These are phyloP conservation scores for Ochotona princeps DNA, from an alignment of 2,113 vertebrate genomes.

Conservation along the genomic window DNA sequence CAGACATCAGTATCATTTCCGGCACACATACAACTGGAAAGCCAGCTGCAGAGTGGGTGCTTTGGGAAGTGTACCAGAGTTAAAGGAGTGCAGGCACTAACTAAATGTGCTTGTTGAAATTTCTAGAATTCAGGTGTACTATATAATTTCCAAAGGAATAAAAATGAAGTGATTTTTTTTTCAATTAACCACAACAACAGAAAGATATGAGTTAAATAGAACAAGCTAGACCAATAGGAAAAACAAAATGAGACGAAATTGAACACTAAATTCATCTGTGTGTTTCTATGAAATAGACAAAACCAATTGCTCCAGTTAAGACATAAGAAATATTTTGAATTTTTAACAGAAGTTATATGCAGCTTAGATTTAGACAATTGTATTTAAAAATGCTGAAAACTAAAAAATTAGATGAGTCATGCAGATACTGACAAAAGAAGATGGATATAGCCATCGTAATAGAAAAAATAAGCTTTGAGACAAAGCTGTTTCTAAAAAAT, in stretches of 20 bases:
- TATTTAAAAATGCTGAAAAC: not conserved
- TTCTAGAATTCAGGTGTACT: not conserved
- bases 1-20: not conserved
- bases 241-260: not conserved
- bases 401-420: not conserved
- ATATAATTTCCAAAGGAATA: not conserved
- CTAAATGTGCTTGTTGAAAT: not conserved
- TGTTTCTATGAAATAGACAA: not conserved
- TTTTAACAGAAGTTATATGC: conserved; percentile 13
- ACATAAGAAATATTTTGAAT: not conserved
- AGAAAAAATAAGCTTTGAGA: not conserved
- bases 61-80: conserved; percentile 2
- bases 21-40: not conserved
- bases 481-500: not conserved
- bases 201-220: not conserved
- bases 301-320: not conserved
- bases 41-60: conserved; percentile 79
- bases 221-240: not conserved
- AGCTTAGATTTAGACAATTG: not conserved
- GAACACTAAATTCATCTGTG: not conserved
- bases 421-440: not conserved
- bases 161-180: not conserved
- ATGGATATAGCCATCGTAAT: not conserved
- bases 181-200: not conserved
- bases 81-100: not conserved